A percentile compares a stretch with the other conserved stretches of the same genome.
These are phyloP conservation scores for Sylvia atricapilla DNA, from an alignment of 2,113 vertebrate species.

Conservation along the genomic window DNA sequence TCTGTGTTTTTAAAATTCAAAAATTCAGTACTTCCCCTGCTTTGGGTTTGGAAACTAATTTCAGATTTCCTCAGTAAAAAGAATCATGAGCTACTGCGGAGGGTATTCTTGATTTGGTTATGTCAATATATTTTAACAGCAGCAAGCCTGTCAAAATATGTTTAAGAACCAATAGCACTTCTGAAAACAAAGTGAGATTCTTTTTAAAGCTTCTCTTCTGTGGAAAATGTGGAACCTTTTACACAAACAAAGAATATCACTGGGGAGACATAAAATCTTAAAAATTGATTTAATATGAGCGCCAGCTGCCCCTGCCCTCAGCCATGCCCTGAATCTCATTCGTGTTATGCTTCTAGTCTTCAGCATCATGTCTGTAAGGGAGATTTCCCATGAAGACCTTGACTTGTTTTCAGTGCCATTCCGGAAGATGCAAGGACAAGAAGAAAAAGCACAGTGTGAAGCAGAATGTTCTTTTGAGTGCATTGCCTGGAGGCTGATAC, in stretches of 20 bases:
- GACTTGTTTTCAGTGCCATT: not conserved
- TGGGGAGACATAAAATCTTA: not conserved
- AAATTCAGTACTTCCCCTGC: constrained; percentile 30
- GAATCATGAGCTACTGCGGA: not conserved
- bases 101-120: not conserved
- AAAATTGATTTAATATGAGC: not conserved
- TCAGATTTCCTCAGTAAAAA: constrained; percentile 42
- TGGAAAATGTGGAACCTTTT: not conserved
- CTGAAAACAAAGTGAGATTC: not conserved
- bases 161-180: not conserved
- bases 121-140: constrained; percentile 16
- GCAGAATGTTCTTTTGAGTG: not conserved
- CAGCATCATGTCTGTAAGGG: not conserved
- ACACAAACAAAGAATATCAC: not conserved
- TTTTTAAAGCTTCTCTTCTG: not conserved
- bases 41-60: constrained; percentile 42
- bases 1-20: constrained; percentile 48
- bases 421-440: not conserved
- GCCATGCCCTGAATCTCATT: not conserved
- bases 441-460: not conserved
- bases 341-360: not conserved
- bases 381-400: not conserved
- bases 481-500: not conserved
- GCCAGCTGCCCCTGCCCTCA: not conserved
- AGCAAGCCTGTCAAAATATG: constrained; percentile 21